A percentile compares a stretch with the other conserved stretches of the same genome.
Conservation (phyloP, 2,888 invertebrate genomes). For the Chymomyza amoena region DNA sequence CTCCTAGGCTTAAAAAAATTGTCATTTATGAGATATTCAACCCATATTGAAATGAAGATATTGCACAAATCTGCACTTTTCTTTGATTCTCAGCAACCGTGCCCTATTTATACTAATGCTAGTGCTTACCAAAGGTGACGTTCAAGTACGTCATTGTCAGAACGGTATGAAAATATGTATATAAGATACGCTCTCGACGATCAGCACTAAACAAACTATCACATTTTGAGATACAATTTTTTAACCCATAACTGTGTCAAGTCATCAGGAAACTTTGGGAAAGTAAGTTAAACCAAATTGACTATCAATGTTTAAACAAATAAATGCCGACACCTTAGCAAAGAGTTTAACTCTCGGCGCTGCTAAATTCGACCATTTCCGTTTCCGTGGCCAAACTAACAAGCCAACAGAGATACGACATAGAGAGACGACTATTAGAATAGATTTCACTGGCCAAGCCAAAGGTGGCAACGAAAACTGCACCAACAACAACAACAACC, state of each 20-base stretch:
- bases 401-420: neutral
- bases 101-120: too few species aligned
- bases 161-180: too few species aligned
- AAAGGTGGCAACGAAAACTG: constrained; percentile 7
- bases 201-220: too few species aligned
- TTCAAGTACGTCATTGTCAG: too few species aligned
- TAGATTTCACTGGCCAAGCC: constrained; percentile 7
- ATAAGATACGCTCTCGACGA: too few species aligned
- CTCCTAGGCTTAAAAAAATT: too few species aligned
- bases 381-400: constrained; percentile 52
- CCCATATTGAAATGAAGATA: too few species aligned
- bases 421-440: neutral
- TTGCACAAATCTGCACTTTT: too few species aligned
- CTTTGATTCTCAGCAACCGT: too few species aligned
- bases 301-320: constrained; percentile 14
- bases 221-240: neutral
- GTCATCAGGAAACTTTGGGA: neutral
- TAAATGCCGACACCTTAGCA: constrained; percentile 49
- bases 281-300: neutral
- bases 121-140: too few species aligned
- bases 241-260: neutral
- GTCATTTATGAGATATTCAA: too few species aligned
- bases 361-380: constrained; percentile 57
- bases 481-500: neutral
- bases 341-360: neutral